A percentile compares a stretch with the other conserved stretches of the same genome.
Evolutionary conservation across 2,797 vertebrate species (phyloP).

Genomic region (Emys orbicularis): DNA sequence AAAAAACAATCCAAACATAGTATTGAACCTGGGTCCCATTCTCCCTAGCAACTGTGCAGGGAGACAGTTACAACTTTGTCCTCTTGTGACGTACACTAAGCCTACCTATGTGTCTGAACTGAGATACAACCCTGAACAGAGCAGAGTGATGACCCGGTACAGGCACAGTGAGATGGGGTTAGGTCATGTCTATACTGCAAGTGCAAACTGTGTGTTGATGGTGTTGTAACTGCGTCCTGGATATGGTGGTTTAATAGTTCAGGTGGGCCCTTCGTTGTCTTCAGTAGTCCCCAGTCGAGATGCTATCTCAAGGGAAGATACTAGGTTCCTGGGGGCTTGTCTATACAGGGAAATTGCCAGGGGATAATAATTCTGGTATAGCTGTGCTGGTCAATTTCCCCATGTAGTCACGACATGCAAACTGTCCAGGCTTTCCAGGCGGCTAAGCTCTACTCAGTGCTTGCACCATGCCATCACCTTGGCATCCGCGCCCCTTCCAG

Average conservation of each 20-base stretch:
- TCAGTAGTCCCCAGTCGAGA: not conserved
- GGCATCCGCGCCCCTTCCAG: not conserved
- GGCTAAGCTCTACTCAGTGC: not conserved
- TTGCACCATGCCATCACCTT: not conserved
- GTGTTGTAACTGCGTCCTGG: not conserved
- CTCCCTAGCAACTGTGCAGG: not conserved
- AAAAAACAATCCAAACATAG: not conserved
- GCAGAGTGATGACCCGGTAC: not conserved
- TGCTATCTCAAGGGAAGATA: not conserved
- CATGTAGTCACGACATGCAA: not conserved
- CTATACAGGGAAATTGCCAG: not conserved
- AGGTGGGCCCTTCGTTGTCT: not conserved
- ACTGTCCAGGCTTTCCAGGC: not conserved
- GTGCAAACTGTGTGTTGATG: not conserved
- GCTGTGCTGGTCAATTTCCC: not conserved
- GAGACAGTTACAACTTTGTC: not conserved
- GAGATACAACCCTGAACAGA: not conserved
- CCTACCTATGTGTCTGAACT: not conserved
- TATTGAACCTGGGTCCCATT: not conserved
- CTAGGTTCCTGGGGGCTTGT: not conserved
- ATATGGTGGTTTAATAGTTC: not conserved
- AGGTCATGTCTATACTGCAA: not conserved
- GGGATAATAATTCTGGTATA: not conserved
- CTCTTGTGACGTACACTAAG: not conserved
- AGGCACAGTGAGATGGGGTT: not conserved